These are phyloP conservation scores for Apteryx owenii DNA, from an alignment of 2,113 vertebrate genomes.

Conservation along the genomic window DNA sequence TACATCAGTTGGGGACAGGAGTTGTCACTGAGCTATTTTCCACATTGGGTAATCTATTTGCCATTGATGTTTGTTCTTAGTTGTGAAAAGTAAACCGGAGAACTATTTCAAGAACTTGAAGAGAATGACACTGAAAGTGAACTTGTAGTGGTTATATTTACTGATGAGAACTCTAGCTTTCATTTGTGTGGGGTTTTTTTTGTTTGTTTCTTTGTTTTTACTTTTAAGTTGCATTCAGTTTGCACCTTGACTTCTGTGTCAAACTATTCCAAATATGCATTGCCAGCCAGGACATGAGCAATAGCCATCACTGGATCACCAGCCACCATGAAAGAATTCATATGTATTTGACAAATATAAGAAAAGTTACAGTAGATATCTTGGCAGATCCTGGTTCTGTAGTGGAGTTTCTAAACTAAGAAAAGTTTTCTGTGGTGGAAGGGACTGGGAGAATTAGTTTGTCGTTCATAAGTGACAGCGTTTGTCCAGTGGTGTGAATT, in stretches of 20 bases:
- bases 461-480: background rate
- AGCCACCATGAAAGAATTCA: background rate
- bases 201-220: too few relatives aligned
- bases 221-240: background rate
- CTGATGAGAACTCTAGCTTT: background rate
- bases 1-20: background rate
- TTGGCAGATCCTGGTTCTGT: background rate
- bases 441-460: background rate
- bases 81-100: background rate
- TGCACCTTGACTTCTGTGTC: background rate
- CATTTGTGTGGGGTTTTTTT: background rate
- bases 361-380: background rate
- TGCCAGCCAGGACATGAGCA: background rate
- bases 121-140: background rate
- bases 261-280: background rate
- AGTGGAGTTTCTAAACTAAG: background rate
- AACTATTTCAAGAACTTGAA: background rate
- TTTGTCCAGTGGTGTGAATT: background rate
- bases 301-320: background rate
- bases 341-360: background rate
- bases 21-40: background rate
- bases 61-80: fast-evolving
- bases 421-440: background rate
- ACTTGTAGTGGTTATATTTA: background rate
- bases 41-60: background rate